Base-by-base conservation (phyloP, 2,888 invertebrate species). In the Cryptops parisi region DNA sequence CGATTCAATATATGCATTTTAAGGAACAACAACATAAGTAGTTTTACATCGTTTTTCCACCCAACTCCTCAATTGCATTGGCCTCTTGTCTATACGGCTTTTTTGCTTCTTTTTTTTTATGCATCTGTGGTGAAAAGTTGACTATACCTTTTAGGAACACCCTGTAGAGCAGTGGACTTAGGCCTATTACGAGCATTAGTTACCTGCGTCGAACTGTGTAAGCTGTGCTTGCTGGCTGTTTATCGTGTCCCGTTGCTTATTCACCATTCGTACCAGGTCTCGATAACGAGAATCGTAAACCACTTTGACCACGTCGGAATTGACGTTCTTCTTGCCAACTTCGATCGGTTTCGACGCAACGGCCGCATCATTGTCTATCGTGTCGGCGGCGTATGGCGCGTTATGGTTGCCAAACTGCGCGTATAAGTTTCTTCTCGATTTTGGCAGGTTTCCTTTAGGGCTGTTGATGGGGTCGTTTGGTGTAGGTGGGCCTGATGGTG, bases 241-340 rank as follows among this genome's bases (percentile, higher is more conserved):
- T 55, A 94, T 76, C 67, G 89, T 88, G 65, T 93, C 91, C 57
- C 89, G 76, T 70, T 93, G 93, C 67, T 83, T 84, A 72, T 89
- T 89, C 55, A 93, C 88, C 62, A 93, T 74, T 55, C 85, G 81
- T 56, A 91, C 78, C 58, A 93, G 75, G 70, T 90, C 89, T 64
- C 80, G 75, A 64, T 85, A 84, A 68, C 84, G 83, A 54, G 78
- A 78, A 68, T 80, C 82, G 68, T 55, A 55, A 22, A 55, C 54
- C 15, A 55, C 54, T 27, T 50, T 47, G 9, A 12, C 9, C 43
- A 22, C 48, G 6, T 48, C 24, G 5, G 12, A 6, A 48, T 21
- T 24, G n/a, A 9, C 47, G 23, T 12, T 9, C 9, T 47, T 19
- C 9, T 9, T 24, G 21, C 22, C 6, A 47, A 17, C 6, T 24